Evolutionary conservation across 2,888 invertebrate genomes (phyloP), one percentile per base, ranked within the genome.

Genomic region (Morinoia aosen): DNA sequence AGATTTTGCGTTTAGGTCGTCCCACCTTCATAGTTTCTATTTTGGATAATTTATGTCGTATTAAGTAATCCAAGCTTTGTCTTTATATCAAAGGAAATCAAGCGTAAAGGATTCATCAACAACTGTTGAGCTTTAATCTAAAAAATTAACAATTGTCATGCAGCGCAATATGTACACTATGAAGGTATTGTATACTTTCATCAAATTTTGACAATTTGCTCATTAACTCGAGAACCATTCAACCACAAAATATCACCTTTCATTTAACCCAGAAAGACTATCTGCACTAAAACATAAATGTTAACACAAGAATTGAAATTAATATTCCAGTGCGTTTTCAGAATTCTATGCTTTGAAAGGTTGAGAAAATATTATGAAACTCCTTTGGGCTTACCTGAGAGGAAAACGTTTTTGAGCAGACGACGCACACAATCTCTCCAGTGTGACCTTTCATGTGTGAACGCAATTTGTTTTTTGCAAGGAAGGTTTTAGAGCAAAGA

Each of bases 381-480:
- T 76, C 7, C 76, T 16, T 25, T 76, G 76, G 5, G 33, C 95
- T 95, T 90, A 96, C 96, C 96, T 96, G 96, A 33, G 96, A 96
- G n/a, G 95, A 95, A 93, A 96, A 96, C 25, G 95, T 96, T 0
- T 95, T 95, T 90, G 95, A 95, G 95, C 96, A 96, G 58, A 95
- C 95, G 61, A 95, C 95, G 90, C 96, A 96, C 39, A 96, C 96
- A n/a, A 96, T 58, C 61, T 96, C 96, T 33, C 96, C 96, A 14
- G 96, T 96, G 95, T 96, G 96, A 39, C 95, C 95, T 95, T 96
- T 96, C 96, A 96, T 96, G 91, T 96, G 96, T n/a, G 96, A 96
- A 25, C 95, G 94, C 48, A 96, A 90, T 88, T 96, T 96, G 95
- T 96, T 96, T 39, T 96, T 96, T 5, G 96, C 96, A 40, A 96